A percentile compares a stretch with the other conserved stretches of the same genome.
Conservation (phyloP, 2,113 vertebrate genomes). For the Sinocyclocheilus rhinocerous region DNA sequence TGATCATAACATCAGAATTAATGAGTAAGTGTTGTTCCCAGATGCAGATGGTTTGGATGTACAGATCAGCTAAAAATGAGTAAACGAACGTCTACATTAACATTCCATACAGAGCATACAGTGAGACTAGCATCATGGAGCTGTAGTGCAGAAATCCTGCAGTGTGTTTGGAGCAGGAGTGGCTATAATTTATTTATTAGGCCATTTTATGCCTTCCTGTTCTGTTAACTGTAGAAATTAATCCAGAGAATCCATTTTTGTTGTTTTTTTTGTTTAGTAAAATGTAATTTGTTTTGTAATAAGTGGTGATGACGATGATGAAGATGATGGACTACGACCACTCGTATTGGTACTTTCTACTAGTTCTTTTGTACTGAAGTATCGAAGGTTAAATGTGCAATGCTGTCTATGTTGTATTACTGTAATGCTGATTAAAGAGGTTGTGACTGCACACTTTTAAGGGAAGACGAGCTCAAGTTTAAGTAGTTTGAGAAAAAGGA, state of each 20-base stretch:
- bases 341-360: slow-evolving; percentile 83
- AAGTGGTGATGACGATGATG: slow-evolving; percentile 59
- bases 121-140: neutral
- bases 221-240: slow-evolving; percentile 75
- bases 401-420: slow-evolving; percentile 71
- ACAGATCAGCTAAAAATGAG: neutral
- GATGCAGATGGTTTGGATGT: slow-evolving; percentile 22
- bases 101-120: neutral
- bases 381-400: slow-evolving; percentile 73
- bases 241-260: slow-evolving; percentile 64
- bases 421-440: slow-evolving; percentile 71
- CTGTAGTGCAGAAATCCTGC: neutral
- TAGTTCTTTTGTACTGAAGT: slow-evolving; percentile 85
- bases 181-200: slow-evolving; percentile 78
- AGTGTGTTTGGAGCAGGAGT: neutral
- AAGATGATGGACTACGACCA: slow-evolving; percentile 71
- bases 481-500: slow-evolving; percentile 32
- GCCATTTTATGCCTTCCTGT: slow-evolving; percentile 76
- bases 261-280: slow-evolving; percentile 9
- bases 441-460: slow-evolving; percentile 40
- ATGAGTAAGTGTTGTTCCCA: slow-evolving; percentile 39
- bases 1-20: slow-evolving; percentile 1
- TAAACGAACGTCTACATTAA: neutral
- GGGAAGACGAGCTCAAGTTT: slow-evolving; percentile 40
- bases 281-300: slow-evolving; percentile 69